phyloP scores from a whole-genome alignment of 2,888 invertebrate species.

The Dryococelus australis region DNA sequence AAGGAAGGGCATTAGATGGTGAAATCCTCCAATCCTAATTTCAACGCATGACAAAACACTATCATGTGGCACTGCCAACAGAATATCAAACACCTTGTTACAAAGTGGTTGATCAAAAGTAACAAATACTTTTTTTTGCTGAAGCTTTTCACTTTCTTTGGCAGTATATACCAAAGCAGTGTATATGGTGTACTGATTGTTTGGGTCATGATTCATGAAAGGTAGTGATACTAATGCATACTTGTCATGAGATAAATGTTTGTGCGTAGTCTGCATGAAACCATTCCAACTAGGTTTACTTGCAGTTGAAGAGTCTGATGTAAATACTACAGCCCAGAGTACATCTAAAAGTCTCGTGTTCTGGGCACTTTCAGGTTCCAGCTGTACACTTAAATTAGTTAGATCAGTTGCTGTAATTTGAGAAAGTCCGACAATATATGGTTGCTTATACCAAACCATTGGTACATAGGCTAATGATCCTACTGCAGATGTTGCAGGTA shows the following conservation, averaged over 20 bases:
- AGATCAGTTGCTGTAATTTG: background rate
- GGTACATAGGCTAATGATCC: background rate
- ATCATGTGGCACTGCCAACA: background rate
- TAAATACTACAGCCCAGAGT: background rate
- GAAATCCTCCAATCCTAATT: background rate
- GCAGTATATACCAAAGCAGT: too few relatives aligned
- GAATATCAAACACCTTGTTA: background rate
- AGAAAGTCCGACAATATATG: background rate
- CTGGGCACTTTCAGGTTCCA: background rate
- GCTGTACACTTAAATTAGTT: background rate
- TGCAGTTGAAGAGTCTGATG: background rate
- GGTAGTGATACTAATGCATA: background rate
- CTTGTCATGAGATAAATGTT: slow-evolving; percentile 18
- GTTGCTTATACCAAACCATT: slow-evolving; percentile 6
- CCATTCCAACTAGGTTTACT: slow-evolving; percentile 16
- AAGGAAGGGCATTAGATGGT: background rate
- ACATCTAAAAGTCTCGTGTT: background rate
- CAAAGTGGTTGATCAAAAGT: slow-evolving; percentile 11
- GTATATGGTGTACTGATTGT: background rate
- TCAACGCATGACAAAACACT: background rate
- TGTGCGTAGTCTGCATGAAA: background rate
- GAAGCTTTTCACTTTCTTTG: too few relatives aligned
- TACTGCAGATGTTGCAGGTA: background rate
- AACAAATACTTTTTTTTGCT: too few relatives aligned
- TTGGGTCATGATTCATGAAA: slow-evolving; percentile 21